phyloP scores from a whole-genome alignment of 1,140 invertebrate species.

The Dufourea novaeangliae region DNA sequence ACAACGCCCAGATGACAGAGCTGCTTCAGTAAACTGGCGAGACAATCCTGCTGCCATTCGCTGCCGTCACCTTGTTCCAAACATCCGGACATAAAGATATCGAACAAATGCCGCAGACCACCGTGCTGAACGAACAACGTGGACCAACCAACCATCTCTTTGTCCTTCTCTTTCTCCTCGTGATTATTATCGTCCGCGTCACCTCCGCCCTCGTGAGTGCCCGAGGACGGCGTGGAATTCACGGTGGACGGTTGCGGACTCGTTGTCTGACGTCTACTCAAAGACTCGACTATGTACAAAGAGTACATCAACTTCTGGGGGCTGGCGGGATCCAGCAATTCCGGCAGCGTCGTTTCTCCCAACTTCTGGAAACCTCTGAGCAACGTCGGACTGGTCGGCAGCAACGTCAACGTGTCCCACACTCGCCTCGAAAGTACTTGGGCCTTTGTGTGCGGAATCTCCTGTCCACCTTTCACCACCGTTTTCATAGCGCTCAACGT shows the following conservation, averaged over 20 bases:
- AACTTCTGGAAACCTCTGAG: slow-evolving; percentile 91
- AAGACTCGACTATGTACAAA: slow-evolving; percentile 93
- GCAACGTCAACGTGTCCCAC: slow-evolving; percentile 95
- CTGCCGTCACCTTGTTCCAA: slow-evolving; percentile 86
- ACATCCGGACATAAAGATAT: slow-evolving; percentile 94
- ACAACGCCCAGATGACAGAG: slow-evolving; percentile 92
- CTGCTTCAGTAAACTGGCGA: slow-evolving; percentile 92
- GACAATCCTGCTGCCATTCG: slow-evolving; percentile 97
- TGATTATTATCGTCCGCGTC: slow-evolving; percentile 72
- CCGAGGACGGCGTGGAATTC: slow-evolving; percentile 36
- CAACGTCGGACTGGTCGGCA: slow-evolving; percentile 93
- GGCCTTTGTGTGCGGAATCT: slow-evolving; percentile 93
- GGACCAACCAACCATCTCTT: slow-evolving; percentile 87
- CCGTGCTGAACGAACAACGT: slow-evolving; percentile 92
- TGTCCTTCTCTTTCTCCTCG: slow-evolving; percentile 73
- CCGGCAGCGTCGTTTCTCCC: slow-evolving; percentile 84
- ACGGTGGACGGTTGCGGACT: slow-evolving; percentile 44
- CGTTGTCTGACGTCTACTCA: slow-evolving; percentile 77
- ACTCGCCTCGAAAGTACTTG: slow-evolving; percentile 93
- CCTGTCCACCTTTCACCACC: slow-evolving; percentile 86
- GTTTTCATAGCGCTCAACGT: slow-evolving; percentile 92
- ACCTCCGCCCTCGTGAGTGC: slow-evolving; percentile 75
- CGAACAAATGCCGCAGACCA: slow-evolving; percentile 92
- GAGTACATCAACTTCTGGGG: slow-evolving; percentile 98
- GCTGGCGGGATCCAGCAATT: slow-evolving; percentile 91